Base-by-base conservation (phyloP, 2,113 vertebrate species). In the Hypomesus transpacificus region DNA sequence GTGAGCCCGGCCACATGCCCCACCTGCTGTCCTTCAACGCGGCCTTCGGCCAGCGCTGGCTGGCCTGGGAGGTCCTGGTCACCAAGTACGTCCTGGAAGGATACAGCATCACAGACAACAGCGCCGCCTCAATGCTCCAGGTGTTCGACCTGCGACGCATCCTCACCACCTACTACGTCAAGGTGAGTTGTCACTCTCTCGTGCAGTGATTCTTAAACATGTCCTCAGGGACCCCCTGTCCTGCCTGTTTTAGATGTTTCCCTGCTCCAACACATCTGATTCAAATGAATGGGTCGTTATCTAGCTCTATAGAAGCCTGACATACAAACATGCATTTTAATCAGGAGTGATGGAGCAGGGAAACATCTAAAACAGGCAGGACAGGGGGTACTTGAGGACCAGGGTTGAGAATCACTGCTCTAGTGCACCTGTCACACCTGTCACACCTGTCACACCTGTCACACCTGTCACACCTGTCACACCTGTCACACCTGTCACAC, bases 91-190 rank as follows among this genome's bases (percentile, higher is more conserved):
- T 95, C 66, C 82, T 95, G 75, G 94, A 95, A 78, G 94, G 94
- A n/a, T 95, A 95, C 28, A 95, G 94, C 80, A 95, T 95, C 87
- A 95, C 94, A 5, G 94, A 95, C 85, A 95, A 95, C 71, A 95
- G 94, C 26, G 94, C 94, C 0, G 94, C 93, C 57, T 95, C 94
- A 69, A 95, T 95, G 94, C 93, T 95, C 69, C 94, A 95, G 83
- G 94, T 95, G 75, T 95, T 95, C 22, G 94, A 95, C 77, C 92
- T 95, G 50, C 91, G 94, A 31, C 92, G 94, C 75, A 94, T 95
- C 51, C 94, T 95, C 80, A 95, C 94, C 50, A 95, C 94, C 6
- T 95, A 95, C 70, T 95, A 95, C 1, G 94, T 95, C 72, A 95
- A 95, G 93, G 94, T 95, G 46, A 75, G 71, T 6, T 17, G 18